Conservation (phyloP, 2,888 invertebrate genomes). For the Caradrina kadenii region DNA sequence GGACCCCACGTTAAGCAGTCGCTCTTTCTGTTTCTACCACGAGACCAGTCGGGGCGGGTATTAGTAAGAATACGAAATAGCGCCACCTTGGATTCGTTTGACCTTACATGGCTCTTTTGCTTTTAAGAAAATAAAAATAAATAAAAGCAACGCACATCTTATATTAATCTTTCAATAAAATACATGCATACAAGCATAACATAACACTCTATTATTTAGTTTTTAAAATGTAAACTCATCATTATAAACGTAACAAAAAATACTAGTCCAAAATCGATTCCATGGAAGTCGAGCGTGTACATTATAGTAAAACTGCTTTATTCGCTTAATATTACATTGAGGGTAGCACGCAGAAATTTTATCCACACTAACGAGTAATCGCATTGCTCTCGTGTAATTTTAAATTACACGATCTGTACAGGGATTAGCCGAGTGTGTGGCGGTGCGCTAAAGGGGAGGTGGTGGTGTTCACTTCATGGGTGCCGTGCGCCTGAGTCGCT, state of each 20-base stretch:
- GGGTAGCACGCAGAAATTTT: slow-evolving; percentile 45
- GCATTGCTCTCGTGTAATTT: slow-evolving; percentile 5
- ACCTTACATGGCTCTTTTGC: no score
- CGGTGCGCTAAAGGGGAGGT: slow-evolving; percentile 10
- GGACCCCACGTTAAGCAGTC: no score
- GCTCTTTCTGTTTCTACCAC: no score
- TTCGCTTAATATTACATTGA: slow-evolving; percentile 80
- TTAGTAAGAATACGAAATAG: no score
- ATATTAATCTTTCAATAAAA: slow-evolving; percentile 65
- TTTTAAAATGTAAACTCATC: slow-evolving; percentile 70
- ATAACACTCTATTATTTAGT: slow-evolving; percentile 80
- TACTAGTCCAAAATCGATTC: slow-evolving; percentile 72
- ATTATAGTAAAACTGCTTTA: slow-evolving; percentile 67
- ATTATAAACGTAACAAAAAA: slow-evolving; percentile 75
- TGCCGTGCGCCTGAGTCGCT: slow-evolving; percentile 79
- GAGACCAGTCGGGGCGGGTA: no score
- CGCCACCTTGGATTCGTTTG: no score
- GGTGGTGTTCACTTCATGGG: slow-evolving; percentile 78
- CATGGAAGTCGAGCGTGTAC: slow-evolving; percentile 51
- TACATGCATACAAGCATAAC: slow-evolving; percentile 65
- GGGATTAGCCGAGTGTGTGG: slow-evolving; percentile 37
- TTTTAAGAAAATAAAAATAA: slow-evolving; percentile 17
- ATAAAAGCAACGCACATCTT: slow-evolving; percentile 60
- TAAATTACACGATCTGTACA: background rate
- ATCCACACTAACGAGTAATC: slow-evolving; percentile 32